A percentile compares a stretch with the other conserved stretches of the same genome.
These are phyloP conservation scores for Lytechinus pictus DNA, from an alignment of 35 echinoderm and acorn worm genomes.

Conservation along the genomic window DNA sequence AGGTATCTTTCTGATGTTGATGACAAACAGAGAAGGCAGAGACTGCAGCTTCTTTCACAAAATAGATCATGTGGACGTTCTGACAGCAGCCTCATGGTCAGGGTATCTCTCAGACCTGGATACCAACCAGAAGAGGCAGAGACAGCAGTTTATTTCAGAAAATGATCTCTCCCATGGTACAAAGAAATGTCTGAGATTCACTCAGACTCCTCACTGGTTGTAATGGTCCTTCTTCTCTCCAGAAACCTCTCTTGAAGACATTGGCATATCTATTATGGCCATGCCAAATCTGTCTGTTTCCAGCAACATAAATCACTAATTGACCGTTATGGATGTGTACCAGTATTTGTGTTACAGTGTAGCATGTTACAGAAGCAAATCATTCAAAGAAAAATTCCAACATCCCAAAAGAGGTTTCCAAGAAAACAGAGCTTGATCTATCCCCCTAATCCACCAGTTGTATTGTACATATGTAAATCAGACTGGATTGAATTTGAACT, in stretches of 20 bases:
- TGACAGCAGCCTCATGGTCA: too few species aligned
- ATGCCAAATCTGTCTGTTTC: background rate
- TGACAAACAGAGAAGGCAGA: background rate
- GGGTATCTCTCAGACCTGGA: background rate
- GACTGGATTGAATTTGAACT: background rate
- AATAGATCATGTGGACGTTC: too few species aligned
- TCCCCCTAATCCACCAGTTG: background rate
- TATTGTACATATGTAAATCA: background rate
- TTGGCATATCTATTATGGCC: background rate
- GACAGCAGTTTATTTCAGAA: background rate
- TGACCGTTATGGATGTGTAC: background rate
- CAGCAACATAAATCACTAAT: background rate
- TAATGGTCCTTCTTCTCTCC: background rate
- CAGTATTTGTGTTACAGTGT: background rate
- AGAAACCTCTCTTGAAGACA: background rate
- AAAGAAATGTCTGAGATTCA: background rate
- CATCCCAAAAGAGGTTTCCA: background rate
- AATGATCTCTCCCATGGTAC: background rate
- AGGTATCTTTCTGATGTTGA: background rate
- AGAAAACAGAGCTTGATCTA: background rate
- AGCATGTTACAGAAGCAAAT: background rate
- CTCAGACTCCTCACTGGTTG: background rate
- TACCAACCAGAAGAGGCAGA: background rate
- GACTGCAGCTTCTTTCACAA: background rate
- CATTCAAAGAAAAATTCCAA: background rate